These are phyloP conservation scores for Brachyalestes nurse DNA, from an alignment of 2,797 vertebrate genomes.

Conservation along the genomic window DNA sequence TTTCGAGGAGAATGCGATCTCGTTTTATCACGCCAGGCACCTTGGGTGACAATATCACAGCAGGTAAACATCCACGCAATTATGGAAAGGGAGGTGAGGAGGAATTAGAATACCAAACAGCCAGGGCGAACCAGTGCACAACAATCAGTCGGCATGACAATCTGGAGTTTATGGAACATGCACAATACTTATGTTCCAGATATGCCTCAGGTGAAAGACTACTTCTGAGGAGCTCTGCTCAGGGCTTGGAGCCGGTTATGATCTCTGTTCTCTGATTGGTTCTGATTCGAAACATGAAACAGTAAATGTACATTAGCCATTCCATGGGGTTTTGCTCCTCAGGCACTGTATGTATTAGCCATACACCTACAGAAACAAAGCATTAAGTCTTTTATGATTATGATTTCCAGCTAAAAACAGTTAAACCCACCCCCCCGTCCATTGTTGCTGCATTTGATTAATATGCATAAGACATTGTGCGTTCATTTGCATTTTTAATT, in stretches of 20 bases:
- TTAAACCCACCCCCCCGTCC: conserved; percentile 12
- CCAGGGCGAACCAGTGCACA: neutral
- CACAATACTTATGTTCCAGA: neutral
- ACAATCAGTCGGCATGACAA: conserved; percentile 5
- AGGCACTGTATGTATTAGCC: neutral
- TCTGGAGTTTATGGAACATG: conserved; percentile 19
- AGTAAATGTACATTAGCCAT: neutral
- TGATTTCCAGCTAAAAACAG: neutral
- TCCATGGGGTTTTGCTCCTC: neutral
- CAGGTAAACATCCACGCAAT: conserved; percentile 48
- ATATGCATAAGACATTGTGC: conserved; percentile 52
- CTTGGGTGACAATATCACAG: conserved; percentile 45
- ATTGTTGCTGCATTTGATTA: conserved; percentile 44
- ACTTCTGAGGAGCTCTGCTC: neutral
- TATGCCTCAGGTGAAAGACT: conserved; percentile 1
- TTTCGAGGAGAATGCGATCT: conserved; percentile 40
- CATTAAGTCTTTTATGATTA: neutral
- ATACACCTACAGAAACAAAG: neutral
- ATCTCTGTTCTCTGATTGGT: neutral
- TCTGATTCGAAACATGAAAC: neutral
- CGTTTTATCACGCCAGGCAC: conserved; percentile 46
- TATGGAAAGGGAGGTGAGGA: conserved; percentile 30
- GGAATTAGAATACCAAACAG: conserved; percentile 45
- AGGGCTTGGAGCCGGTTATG: neutral
- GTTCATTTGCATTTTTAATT: conserved; percentile 63